These are phyloP conservation scores for Oreochromis niloticus DNA, from an alignment of 2,113 vertebrate species.

Conservation along the genomic window DNA sequence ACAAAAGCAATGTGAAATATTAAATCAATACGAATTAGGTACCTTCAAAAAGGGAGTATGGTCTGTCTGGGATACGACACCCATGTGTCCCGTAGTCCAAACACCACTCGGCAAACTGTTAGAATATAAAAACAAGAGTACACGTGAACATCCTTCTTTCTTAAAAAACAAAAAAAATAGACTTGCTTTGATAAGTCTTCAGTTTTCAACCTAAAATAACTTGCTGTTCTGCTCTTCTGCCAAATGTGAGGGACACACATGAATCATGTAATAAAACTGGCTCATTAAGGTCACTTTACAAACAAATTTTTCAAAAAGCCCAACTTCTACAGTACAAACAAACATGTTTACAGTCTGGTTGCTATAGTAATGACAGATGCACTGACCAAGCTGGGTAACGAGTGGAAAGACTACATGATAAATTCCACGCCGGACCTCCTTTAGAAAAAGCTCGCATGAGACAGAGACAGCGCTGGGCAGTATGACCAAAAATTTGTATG, in stretches of 20 bases:
- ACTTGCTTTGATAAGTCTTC: neutral
- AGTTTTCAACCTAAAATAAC: neutral
- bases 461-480: neutral
- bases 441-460: neutral
- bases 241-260: accelerated
- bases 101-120: conserved; percentile 97
- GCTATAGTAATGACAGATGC: neutral
- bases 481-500: neutral
- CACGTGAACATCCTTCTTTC: neutral
- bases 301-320: neutral
- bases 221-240: neutral
- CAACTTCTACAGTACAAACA: neutral
- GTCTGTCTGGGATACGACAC: conserved; percentile 93
- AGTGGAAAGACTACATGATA: accelerated
- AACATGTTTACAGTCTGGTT: neutral
- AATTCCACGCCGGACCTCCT: neutral
- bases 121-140: neutral
- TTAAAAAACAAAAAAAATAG: neutral
- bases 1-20: neutral
- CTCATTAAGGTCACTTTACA: neutral
- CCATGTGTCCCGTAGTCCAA: conserved; percentile 93
- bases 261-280: neutral
- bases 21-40: neutral
- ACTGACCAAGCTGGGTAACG: neutral
- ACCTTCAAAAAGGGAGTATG: conserved; percentile 99